These are phyloP conservation scores for Lucinisca nassula DNA, from an alignment of 2,888 invertebrate species.

Conservation along the genomic window DNA sequence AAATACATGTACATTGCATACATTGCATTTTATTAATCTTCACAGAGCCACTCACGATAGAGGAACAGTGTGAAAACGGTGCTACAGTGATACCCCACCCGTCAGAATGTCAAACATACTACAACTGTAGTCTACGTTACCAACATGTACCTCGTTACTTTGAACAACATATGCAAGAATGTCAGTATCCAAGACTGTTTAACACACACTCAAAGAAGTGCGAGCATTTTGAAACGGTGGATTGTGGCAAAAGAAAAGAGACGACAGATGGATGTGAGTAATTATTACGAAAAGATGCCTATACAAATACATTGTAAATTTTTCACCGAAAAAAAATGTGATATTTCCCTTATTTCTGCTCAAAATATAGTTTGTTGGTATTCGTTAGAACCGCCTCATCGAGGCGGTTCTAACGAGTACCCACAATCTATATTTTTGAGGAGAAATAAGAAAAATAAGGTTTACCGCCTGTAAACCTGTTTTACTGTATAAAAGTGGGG, in stretches of 20 bases:
- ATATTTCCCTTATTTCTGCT: too few species aligned
- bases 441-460: too few species aligned
- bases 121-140: constrained; percentile 77
- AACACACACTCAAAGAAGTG: constrained; percentile 72
- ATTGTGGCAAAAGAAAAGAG: constrained; percentile 74
- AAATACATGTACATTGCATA: not conserved
- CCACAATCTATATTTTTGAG: too few species aligned
- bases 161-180: constrained; percentile 75
- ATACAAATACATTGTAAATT: too few species aligned
- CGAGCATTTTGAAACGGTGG: constrained; percentile 78
- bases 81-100: constrained; percentile 74
- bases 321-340: too few species aligned
- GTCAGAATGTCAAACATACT: constrained; percentile 79
- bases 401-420: too few species aligned
- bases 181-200: constrained; percentile 79
- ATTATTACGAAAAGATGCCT: too few species aligned
- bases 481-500: too few species aligned
- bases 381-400: too few species aligned
- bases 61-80: constrained; percentile 56
- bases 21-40: not conserved
- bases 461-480: too few species aligned
- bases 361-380: too few species aligned
- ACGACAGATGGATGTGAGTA: constrained; percentile 63
- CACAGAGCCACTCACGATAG: constrained; percentile 59
- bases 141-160: constrained; percentile 44